A percentile compares a stretch with the other conserved stretches of the same genome.
phyloP scores from a whole-genome alignment of 2,888 invertebrate genomes.

The Phortica okadai region DNA sequence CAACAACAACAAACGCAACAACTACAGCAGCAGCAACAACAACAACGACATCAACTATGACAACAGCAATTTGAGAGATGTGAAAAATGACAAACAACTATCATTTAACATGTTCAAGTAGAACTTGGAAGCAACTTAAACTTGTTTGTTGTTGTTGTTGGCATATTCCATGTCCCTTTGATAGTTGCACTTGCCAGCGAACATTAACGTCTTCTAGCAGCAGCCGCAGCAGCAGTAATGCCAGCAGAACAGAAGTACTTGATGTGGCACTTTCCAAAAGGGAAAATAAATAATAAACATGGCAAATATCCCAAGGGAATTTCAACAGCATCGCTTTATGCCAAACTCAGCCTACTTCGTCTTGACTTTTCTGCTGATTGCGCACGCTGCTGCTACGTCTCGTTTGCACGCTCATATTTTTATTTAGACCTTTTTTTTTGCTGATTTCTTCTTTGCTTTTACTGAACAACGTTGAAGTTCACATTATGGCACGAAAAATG shows the following conservation, averaged over 20 bases:
- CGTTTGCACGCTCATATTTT: neutral
- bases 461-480: neutral
- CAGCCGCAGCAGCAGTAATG: neutral
- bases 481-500: conserved; percentile 1
- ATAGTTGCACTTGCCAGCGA: conserved; percentile 24
- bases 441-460: neutral
- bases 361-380: neutral
- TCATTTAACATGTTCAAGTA: conserved; percentile 28
- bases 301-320: conserved; percentile 26
- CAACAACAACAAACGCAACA: conserved; percentile 14
- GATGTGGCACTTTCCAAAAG: conserved; percentile 19
- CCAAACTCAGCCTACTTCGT: neutral
- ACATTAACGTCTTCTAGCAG: neutral
- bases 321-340: neutral
- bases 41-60: conserved; percentile 1
- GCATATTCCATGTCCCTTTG: conserved; percentile 14
- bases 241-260: conserved; percentile 22
- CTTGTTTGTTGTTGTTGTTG: neutral
- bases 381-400: too few species aligned
- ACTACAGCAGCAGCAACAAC: neutral
- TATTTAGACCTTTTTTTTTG: neutral
- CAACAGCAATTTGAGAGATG: conserved; percentile 28
- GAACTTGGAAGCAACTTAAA: neutral
- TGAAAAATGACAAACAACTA: conserved; percentile 30
- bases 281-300: conserved; percentile 22